Evolutionary conservation across 2,888 invertebrate species (phyloP).

Genomic region (Lithophane semibrunnea): DNA sequence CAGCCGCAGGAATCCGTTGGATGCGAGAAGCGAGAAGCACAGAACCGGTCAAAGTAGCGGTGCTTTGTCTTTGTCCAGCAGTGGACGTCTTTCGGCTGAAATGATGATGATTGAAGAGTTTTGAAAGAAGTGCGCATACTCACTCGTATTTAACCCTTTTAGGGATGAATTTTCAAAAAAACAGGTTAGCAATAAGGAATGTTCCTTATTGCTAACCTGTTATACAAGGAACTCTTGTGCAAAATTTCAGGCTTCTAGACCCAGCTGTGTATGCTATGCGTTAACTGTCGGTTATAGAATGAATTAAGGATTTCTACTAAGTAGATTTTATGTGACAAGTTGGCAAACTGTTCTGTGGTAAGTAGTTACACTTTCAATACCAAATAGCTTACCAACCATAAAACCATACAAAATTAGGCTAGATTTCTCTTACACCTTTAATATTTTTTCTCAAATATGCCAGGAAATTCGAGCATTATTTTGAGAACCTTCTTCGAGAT

Average conservation of each 20-base stretch:
- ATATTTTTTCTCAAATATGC: not conserved
- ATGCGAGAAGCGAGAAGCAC: too few relatives aligned
- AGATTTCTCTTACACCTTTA: not conserved
- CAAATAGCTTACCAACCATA: not conserved
- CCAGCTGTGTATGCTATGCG: too few relatives aligned
- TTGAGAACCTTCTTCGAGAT: too few relatives aligned
- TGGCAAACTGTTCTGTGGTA: not conserved
- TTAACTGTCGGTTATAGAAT: too few relatives aligned
- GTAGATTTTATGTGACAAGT: not conserved
- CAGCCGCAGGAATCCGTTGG: too few relatives aligned
- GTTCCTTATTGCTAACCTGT: not conserved
- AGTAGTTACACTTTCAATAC: not conserved
- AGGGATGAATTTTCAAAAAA: not conserved
- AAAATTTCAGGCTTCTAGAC: not conserved
- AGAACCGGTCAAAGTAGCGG: too few relatives aligned
- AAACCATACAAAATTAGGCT: not conserved
- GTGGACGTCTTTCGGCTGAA: too few relatives aligned
- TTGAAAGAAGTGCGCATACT: not conserved
- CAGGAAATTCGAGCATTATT: too few relatives aligned
- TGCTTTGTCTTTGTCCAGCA: too few relatives aligned
- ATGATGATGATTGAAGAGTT: not conserved
- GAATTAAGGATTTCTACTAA: too few relatives aligned
- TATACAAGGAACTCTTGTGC: not conserved
- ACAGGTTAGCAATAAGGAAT: too few relatives aligned
- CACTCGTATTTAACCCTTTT: not conserved